Conservation (phyloP, 2,888 invertebrate species). For the Amiota communis region DNA sequence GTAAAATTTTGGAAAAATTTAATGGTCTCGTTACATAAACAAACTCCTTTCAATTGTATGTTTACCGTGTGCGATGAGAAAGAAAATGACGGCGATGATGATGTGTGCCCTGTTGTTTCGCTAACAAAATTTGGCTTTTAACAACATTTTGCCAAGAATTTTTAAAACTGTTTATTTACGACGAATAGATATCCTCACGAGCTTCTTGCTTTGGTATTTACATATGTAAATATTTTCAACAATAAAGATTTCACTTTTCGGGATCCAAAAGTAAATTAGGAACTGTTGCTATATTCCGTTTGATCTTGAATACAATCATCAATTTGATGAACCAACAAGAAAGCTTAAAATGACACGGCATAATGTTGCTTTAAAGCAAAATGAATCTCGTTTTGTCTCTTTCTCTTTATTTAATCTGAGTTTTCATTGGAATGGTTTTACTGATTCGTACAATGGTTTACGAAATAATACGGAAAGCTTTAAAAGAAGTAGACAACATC, state of each 20-base stretch:
- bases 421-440: conserved; percentile 57
- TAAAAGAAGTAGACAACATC: conserved; percentile 13
- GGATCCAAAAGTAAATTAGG: conserved; percentile 33
- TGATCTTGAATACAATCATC: conserved; percentile 50
- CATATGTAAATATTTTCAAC: conserved; percentile 33
- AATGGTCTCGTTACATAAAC: conserved; percentile 45
- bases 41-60: conserved; percentile 5
- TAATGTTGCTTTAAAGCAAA: conserved; percentile 27
- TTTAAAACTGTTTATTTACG: conserved; percentile 3
- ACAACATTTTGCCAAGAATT: background rate
- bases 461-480: conserved; percentile 52
- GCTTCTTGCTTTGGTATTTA: conserved; percentile 31
- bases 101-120: conserved; percentile 38
- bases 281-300: conserved; percentile 60
- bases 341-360: conserved; percentile 16
- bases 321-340: conserved; percentile 7
- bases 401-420: conserved; percentile 52
- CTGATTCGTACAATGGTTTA: conserved; percentile 65
- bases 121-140: conserved; percentile 7
- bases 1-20: conserved; percentile 60
- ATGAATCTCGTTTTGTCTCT: background rate
- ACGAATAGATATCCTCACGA: background rate
- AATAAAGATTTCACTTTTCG: background rate
- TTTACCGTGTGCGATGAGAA: background rate
- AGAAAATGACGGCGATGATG: background rate